Evolutionary conservation across 1,140 invertebrate genomes (phyloP), one percentile per base, ranked within the genome.

Genomic region (Pogonomyrmex californicus): DNA sequence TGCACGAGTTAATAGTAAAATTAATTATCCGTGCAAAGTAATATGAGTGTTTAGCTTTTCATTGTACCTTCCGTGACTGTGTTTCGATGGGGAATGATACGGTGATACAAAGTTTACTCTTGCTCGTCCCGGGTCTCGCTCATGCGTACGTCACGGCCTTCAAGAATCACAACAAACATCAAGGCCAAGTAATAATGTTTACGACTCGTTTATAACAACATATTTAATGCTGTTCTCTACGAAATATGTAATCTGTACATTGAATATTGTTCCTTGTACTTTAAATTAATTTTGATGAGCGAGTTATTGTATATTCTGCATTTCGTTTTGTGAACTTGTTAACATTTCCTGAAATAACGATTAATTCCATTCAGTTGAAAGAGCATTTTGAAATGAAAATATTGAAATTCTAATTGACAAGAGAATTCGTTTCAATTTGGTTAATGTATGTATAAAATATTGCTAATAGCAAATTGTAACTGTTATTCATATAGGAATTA

Each of bases 221-320:
- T 41, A 65, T 65, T 23, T 41, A 10, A 65, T 1, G 17, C 1
- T 41, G 36, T 36, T 65, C 41, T 65, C 14, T 41, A 41, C 10
- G 3, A 44, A 66, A 66, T n/a, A 66, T 23, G 23, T 23, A 23
- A 23, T 23, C n/a, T 66, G 12, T 23, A 23, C 3, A 4, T 14
- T 0, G 12, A 65, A 12, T 41, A 41, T 44, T 7, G 9, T 66
- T 44, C 23, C n/a, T 66, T n/a, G 0, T 44, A 23, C 12, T 41
- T 65, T 65, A 30, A 62, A 66, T 44, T 66, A 66, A 41, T 10
- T 23, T 23, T 10, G n/a, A 66, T 66, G 44, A 66, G n/a, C 17
- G 38, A 66, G 0, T 1, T 66, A 30, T 4, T 62, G 9, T 6
- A 23, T 66, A 44, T 23, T 23, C 41, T 44, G 0, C n/a, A 66